phyloP scores from a whole-genome alignment of 2,888 invertebrate species.

The Drosophila helvetica region DNA sequence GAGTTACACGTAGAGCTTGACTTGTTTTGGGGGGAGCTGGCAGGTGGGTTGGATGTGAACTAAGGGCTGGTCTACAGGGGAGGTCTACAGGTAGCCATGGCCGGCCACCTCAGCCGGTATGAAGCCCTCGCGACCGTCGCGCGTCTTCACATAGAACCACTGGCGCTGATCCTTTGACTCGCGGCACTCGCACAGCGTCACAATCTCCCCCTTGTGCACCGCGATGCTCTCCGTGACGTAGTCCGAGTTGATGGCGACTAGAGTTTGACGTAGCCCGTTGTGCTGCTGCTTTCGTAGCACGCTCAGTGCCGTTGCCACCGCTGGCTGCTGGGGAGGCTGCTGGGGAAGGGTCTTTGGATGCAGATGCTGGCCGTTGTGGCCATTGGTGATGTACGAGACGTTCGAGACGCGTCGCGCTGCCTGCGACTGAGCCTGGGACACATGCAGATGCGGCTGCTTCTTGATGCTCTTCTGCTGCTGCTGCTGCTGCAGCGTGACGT shows the following conservation, averaged over 20 bases:
- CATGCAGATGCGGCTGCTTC: constrained; percentile 55
- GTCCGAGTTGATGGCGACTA: constrained; percentile 89
- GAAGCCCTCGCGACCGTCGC: constrained; percentile 89
- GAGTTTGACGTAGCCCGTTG: constrained; percentile 86
- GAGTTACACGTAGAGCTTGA: constrained; percentile 45
- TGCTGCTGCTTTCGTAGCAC: constrained; percentile 73
- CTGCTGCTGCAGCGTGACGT: constrained; percentile 76
- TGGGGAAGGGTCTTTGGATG: constrained; percentile 74
- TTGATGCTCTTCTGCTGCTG: constrained; percentile 23
- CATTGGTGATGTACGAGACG: constrained; percentile 78
- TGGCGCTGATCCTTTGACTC: constrained; percentile 87
- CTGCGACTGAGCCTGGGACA: constrained; percentile 48
- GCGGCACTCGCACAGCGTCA: constrained; percentile 87
- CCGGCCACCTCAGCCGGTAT: constrained; percentile 91
- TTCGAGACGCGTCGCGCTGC: constrained; percentile 56
- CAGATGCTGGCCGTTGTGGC: constrained; percentile 81
- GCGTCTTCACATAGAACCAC: constrained; percentile 91
- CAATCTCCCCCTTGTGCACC: constrained; percentile 90
- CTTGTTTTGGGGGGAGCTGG: constrained; percentile 27
- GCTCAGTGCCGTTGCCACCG: constrained; percentile 50
- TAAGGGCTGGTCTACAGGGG: constrained; percentile 18
- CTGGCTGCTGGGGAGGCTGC: constrained; percentile 36
- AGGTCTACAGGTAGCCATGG: constrained; percentile 88
- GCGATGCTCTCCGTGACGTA: constrained; percentile 87
- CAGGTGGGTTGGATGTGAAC: neutral